phyloP scores from a whole-genome alignment of 2,888 invertebrate genomes.

The Agonum fuliginosum region DNA sequence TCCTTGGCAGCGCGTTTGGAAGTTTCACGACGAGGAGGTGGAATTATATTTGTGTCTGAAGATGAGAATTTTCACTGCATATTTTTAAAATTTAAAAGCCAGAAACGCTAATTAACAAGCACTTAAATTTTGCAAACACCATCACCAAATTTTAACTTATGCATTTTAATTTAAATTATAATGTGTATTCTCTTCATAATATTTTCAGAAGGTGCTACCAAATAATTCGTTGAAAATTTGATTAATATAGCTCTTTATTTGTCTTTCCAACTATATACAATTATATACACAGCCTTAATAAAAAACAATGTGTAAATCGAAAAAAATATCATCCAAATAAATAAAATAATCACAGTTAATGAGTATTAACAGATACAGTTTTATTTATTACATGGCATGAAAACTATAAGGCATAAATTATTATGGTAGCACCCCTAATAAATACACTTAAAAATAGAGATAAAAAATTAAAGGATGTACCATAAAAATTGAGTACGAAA shows the following conservation, averaged over 20 bases:
- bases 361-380: constrained; percentile 30
- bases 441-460: background rate
- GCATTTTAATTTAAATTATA: background rate
- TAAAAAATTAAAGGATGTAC: constrained; percentile 33
- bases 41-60: constrained; percentile 60
- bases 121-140: background rate
- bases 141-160: background rate
- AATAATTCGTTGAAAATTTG: constrained; percentile 41
- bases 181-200: background rate
- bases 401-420: constrained; percentile 8
- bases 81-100: background rate
- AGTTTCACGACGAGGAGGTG: constrained; percentile 77
- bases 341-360: constrained; percentile 43
- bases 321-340: constrained; percentile 25
- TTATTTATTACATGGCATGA: constrained; percentile 29
- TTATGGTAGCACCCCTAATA: constrained; percentile 56
- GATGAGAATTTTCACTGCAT: background rate
- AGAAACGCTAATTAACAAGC: background rate
- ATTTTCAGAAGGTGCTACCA: constrained; percentile 45
- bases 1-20: constrained; percentile 82
- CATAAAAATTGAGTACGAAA: constrained; percentile 23
- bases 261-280: constrained; percentile 53
- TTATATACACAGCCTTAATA: constrained; percentile 53
- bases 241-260: constrained; percentile 58
- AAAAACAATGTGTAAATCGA: constrained; percentile 39